phyloP scores from a whole-genome alignment of 2,888 invertebrate genomes.

The Margaritifera margaritifera region DNA sequence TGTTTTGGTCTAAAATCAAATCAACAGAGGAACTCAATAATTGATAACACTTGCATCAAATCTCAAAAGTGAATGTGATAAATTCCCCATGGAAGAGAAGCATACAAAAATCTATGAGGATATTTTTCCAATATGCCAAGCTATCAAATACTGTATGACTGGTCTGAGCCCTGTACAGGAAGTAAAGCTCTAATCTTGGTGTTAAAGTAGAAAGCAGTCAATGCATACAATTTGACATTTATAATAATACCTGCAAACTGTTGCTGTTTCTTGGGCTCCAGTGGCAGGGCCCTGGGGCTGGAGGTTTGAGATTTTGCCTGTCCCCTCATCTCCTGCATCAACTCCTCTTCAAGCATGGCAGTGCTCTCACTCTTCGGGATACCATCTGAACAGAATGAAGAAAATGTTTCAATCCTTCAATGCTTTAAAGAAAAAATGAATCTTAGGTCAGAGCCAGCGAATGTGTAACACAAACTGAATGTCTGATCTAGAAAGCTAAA shows the following conservation, averaged over 20 bases:
- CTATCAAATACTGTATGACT: background rate
- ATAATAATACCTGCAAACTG: conserved; percentile 37
- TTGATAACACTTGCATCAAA: background rate
- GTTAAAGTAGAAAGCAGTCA: no score
- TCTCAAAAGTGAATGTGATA: background rate
- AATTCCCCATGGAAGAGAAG: background rate
- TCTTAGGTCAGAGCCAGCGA: no score
- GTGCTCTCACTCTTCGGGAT: conserved; percentile 38
- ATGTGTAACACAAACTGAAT: no score
- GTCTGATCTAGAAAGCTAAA: no score
- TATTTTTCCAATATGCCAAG: background rate
- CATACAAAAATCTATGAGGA: background rate
- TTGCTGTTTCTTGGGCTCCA: conserved; percentile 20
- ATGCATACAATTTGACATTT: background rate
- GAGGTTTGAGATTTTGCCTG: conserved; percentile 9
- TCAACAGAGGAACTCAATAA: background rate
- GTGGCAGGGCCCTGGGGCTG: conserved; percentile 4
- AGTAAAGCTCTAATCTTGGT: background rate
- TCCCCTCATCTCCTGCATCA: conserved; percentile 8
- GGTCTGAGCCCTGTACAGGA: background rate
- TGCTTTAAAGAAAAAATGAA: no score
- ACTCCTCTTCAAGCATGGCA: conserved; percentile 32
- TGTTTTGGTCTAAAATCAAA: no score
- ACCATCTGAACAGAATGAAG: conserved; percentile 34
- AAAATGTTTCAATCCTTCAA: no score